Conservation (phyloP, 2,888 invertebrate species). For the Mesorhabditis spiculigera region DNA sequence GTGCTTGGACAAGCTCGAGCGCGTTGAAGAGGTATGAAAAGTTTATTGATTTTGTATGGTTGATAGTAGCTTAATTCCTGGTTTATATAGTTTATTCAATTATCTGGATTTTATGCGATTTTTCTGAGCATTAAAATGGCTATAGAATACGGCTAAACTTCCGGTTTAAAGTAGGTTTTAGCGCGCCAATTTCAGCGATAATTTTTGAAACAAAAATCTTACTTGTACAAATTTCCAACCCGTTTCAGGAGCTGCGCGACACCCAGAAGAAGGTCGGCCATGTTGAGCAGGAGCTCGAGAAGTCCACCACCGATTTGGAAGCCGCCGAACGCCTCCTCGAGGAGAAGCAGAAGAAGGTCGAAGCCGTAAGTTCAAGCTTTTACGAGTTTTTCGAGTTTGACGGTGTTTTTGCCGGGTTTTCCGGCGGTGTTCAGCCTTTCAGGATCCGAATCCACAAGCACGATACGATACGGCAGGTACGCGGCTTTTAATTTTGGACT, state of each 20-base stretch:
- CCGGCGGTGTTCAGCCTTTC: constrained; percentile 8
- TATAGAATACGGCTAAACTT: no score
- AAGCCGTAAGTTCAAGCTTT: constrained; percentile 72
- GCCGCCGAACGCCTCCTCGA: constrained; percentile 94
- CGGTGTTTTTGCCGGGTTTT: background rate
- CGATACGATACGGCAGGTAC: constrained; percentile 8
- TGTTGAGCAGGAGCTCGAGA: constrained; percentile 97
- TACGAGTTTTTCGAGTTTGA: background rate
- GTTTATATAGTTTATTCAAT: no score
- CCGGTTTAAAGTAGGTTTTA: no score
- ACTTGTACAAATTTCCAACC: background rate
- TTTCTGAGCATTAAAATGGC: no score
- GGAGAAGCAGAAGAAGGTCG: constrained; percentile 85
- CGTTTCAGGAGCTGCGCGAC: constrained; percentile 80
- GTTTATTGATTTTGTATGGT: no score
- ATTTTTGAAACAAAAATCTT: no score
- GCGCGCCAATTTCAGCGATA: no score
- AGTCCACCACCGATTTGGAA: constrained; percentile 75
- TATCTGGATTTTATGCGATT: no score
- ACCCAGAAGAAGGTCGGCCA: constrained; percentile 99
- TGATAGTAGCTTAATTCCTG: no score
- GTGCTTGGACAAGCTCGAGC: constrained; percentile 68
- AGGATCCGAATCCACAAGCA: constrained; percentile 8
- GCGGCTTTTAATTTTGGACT: no score
- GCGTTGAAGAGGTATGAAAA: constrained; percentile 61